phyloP scores from a whole-genome alignment of 2,888 invertebrate genomes.

The Archaeoteleia sp. region DNA sequence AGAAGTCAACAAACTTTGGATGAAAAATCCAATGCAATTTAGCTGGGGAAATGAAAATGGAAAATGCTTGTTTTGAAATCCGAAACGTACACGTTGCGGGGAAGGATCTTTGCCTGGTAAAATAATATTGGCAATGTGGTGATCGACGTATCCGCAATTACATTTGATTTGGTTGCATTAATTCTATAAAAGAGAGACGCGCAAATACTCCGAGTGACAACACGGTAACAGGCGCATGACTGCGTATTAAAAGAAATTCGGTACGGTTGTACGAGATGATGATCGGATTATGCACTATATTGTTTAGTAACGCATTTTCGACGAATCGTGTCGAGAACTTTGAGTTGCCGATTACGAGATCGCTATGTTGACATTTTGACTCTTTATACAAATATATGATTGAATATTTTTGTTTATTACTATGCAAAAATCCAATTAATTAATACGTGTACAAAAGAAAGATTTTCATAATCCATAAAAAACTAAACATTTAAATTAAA shows the following conservation, averaged over 20 bases:
- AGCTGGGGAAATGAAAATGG: slow-evolving; percentile 14
- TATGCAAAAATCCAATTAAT: too few species aligned
- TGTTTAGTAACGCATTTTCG: slow-evolving; percentile 36
- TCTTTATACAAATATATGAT: too few species aligned
- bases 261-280: slow-evolving; percentile 23
- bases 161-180: slow-evolving; percentile 45
- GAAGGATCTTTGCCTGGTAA: slow-evolving; percentile 8
- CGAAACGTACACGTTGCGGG: background rate
- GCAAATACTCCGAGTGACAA: slow-evolving; percentile 40
- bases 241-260: slow-evolving; percentile 41
- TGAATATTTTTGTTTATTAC: too few species aligned
- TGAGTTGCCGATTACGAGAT: slow-evolving; percentile 38
- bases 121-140: slow-evolving; percentile 23
- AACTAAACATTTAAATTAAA: too few species aligned
- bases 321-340: slow-evolving; percentile 33
- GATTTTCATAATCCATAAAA: too few species aligned
- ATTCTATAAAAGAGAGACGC: slow-evolving; percentile 30
- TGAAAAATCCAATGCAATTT: background rate
- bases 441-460: too few species aligned
- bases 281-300: slow-evolving; percentile 40
- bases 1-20: slow-evolving; percentile 1
- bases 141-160: slow-evolving; percentile 42
- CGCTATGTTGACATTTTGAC: too few species aligned
- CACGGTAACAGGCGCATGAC: slow-evolving; percentile 31
- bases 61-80: slow-evolving; percentile 2